These are phyloP conservation scores for Epistrophe grossulariae DNA, from an alignment of 2,888 invertebrate genomes.

Conservation along the genomic window DNA sequence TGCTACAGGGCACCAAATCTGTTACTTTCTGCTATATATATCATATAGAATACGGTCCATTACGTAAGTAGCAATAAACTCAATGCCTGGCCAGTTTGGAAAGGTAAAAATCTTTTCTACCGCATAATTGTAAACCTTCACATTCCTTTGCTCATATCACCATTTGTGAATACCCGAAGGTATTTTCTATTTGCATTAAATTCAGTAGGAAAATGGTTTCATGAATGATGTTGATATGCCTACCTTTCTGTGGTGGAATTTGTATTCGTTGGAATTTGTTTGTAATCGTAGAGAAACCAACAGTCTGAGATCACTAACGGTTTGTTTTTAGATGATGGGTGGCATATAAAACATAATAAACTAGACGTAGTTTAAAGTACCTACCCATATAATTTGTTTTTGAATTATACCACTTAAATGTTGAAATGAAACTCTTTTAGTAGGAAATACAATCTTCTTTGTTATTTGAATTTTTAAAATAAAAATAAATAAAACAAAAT, in stretches of 20 bases:
- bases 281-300: neutral
- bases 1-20: neutral
- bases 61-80: neutral
- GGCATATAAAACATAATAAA: neutral
- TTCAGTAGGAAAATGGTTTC: neutral
- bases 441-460: neutral
- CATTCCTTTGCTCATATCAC: slow-evolving; percentile 3
- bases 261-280: neutral
- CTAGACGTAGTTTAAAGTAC: too few relatives aligned
- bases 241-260: neutral
- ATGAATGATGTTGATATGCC: neutral
- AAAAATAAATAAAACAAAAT: too few relatives aligned
- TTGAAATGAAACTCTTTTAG: neutral
- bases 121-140: neutral
- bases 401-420: neutral
- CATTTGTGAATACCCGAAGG: neutral
- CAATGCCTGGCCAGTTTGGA: neutral
- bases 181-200: slow-evolving; percentile 3
- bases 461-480: neutral
- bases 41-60: neutral
- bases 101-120: neutral
- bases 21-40: neutral
- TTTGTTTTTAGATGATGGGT: neutral
- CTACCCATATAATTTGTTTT: neutral
- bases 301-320: neutral